Base-by-base conservation (phyloP, 2,888 invertebrate species). In the Eupeodes latifasciatus region DNA sequence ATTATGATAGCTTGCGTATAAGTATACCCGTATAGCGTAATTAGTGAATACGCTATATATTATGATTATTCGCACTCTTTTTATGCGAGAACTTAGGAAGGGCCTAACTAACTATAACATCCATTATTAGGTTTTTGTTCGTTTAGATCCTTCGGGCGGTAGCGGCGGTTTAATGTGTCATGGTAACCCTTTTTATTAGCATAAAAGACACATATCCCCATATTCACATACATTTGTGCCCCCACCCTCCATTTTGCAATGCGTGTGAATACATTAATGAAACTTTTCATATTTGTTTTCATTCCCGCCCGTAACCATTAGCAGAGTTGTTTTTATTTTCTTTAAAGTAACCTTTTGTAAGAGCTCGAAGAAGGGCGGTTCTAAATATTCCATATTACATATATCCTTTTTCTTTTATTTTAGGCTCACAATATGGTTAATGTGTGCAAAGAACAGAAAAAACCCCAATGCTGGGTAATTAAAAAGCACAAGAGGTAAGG, bases 101-200 rank as follows among this genome's bases (percentile, higher is more conserved):
- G 72, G 78, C 77, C 81, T 77, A 78, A 85, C 84, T 59, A 47
- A 19, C 9, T 10, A 19, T 64, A 55, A 59, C 72, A 88, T 81
- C 88, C 88, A 88, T 88, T 88, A 88, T 88, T 88, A 88, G 85
- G 78, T 88, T 88, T 86, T 88, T 85, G 88, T 88, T 81, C 81
- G 69, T 74, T 85, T 66, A 78, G 88, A 88, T 88, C 88, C 74
- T 88, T 66, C 77, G 85, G 85, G 88, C 88, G 81, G 88, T 81
- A 9, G 40, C 5, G 40, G 40, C 40, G 40, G 40, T 81, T 84
- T 88, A 81, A 88, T 84, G 87, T 84, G 87, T 84, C 81, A 84
- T 88, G 88, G 85, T 88, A 85, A 88, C 88, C 88, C 88, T 85
- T 88, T 88, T 85, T 81, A 88, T 88, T 88, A 88, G 81, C 88